Conservation (phyloP, 2,113 vertebrate species). For the Leucopsar rothschildi region DNA sequence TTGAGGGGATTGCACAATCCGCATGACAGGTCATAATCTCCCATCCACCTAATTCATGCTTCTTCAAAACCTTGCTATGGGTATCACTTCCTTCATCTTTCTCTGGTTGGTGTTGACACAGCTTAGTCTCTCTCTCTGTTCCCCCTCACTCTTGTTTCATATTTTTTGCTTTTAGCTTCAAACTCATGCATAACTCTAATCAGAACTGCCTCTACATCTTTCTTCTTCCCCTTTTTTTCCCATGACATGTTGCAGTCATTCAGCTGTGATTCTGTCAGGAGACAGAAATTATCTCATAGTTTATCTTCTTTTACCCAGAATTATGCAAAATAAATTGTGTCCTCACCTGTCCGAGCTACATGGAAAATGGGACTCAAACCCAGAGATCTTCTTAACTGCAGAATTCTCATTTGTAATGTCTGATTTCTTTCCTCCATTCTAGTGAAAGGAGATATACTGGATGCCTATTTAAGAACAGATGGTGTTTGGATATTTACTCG, state of each 20-base stretch:
- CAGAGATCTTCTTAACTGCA: not conserved
- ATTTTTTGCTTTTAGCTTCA: not conserved
- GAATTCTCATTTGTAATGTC: not conserved
- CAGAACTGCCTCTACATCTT: not conserved
- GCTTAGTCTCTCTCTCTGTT: not conserved
- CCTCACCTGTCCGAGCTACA: not conserved
- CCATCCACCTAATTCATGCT: not conserved
- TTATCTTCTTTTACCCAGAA: not conserved
- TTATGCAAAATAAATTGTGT: not conserved
- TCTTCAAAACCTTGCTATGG: not conserved
- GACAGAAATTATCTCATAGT: not conserved
- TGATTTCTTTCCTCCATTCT: not conserved
- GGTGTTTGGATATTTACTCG: constrained; percentile 61
- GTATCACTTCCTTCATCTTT: not conserved
- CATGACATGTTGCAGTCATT: not conserved
- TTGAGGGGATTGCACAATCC: not conserved
- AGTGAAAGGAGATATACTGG: constrained; percentile 66
- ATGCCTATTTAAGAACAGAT: constrained; percentile 68
- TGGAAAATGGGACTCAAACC: not conserved
- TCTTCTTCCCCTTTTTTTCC: not conserved
- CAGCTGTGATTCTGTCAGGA: not conserved
- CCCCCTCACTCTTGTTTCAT: not conserved
- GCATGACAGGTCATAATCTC: not conserved
- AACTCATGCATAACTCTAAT: not conserved
- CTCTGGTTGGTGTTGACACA: not conserved